These are phyloP conservation scores for Bryconaethiops microstoma DNA, from an alignment of 2,797 vertebrate species.

Conservation along the genomic window DNA sequence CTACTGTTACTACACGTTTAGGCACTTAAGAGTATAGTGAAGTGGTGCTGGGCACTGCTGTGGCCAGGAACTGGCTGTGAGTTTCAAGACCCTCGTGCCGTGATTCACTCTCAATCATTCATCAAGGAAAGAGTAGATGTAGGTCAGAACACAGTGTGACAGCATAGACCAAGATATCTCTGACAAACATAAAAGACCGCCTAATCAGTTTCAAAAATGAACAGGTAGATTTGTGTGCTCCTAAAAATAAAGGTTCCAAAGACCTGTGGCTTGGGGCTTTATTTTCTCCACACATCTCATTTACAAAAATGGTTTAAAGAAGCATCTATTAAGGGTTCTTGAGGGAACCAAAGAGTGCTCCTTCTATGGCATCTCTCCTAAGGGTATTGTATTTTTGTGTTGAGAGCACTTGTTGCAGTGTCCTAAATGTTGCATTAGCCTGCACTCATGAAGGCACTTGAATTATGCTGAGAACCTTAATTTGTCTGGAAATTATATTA, in stretches of 20 bases:
- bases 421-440: too few species aligned
- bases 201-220: constrained; percentile 12
- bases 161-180: constrained; percentile 32
- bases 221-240: neutral
- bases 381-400: too few species aligned
- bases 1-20: neutral
- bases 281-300: too few species aligned
- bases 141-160: constrained; percentile 30
- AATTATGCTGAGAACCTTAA: too few species aligned
- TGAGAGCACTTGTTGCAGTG: too few species aligned
- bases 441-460: too few species aligned
- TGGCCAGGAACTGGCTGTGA: constrained; percentile 1
- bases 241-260: neutral
- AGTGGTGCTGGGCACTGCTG: neutral
- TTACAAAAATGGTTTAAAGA: too few species aligned
- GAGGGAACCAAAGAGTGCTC: too few species aligned
- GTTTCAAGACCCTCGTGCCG: constrained; percentile 19
- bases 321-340: too few species aligned
- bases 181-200: constrained; percentile 21
- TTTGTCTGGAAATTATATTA: neutral
- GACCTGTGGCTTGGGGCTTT: too few species aligned
- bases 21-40: neutral
- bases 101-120: constrained; percentile 10
- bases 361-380: too few species aligned
- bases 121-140: constrained; percentile 23